Percentiles rank a stretch among this genome's conserved stretches.
Evolutionary conservation across 1,140 invertebrate genomes (phyloP).

Genomic region (Monochamus saltuarius): DNA sequence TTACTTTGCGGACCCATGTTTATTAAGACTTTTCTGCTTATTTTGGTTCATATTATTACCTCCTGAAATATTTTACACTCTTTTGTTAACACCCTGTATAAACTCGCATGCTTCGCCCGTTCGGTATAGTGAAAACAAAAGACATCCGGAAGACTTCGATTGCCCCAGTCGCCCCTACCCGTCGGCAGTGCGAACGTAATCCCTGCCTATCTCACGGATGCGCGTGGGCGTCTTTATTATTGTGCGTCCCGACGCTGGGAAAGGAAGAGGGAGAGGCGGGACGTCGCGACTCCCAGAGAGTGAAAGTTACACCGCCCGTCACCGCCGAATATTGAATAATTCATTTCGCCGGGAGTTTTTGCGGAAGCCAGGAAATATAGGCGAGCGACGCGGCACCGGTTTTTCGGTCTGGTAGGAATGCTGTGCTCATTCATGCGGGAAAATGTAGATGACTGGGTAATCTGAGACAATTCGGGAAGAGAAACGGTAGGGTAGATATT

Average conservation of each 20-base stretch:
- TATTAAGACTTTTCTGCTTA: no score
- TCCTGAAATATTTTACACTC: no score
- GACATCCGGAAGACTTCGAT: background rate
- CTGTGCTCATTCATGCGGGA: no score
- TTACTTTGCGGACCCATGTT: no score
- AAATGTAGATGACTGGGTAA: no score
- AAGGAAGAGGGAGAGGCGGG: background rate
- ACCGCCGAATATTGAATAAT: background rate
- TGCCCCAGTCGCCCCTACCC: background rate
- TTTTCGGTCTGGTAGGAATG: no score
- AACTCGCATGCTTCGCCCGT: no score
- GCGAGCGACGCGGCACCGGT: background rate
- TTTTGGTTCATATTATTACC: no score
- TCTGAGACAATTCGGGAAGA: no score
- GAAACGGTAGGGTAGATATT: no score
- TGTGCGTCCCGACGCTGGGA: constrained; percentile 4
- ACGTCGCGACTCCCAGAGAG: constrained; percentile 5
- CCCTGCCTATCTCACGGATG: background rate
- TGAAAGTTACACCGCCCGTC: constrained; percentile 7
- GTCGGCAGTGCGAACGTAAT: constrained; percentile 8
- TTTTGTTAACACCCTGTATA: no score
- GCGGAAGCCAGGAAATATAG: background rate
- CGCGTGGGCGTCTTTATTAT: constrained; percentile 11
- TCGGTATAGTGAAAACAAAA: background rate
- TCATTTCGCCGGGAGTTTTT: constrained; percentile 1